phyloP scores from a whole-genome alignment of 2,797 vertebrate species.

The Pseudomugil tenellus region DNA sequence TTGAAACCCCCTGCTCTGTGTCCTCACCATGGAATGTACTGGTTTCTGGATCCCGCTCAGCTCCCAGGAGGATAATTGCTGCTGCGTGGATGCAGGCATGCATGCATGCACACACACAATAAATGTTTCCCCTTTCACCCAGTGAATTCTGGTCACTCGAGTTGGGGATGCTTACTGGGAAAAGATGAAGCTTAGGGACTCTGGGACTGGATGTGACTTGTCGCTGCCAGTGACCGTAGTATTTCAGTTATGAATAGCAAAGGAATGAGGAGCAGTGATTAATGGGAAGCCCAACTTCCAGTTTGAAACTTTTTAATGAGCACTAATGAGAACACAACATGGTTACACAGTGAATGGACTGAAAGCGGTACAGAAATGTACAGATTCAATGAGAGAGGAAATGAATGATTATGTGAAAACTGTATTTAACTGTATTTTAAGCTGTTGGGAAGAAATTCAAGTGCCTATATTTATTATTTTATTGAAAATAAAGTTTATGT shows the following conservation, averaged over 20 bases:
- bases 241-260: conserved; percentile 21
- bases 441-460: conserved; percentile 17
- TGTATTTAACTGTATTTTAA: conserved; percentile 59
- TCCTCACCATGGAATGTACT: conserved; percentile 64
- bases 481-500: conserved; percentile 51
- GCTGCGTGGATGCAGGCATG: conserved; percentile 45
- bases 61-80: conserved; percentile 63
- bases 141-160: conserved; percentile 34
- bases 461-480: conserved; percentile 71
- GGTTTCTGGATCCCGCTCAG: conserved; percentile 51
- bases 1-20: conserved; percentile 37
- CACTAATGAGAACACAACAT: background rate
- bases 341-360: conserved; percentile 27
- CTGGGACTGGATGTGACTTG: conserved; percentile 19
- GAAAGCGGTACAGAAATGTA: conserved; percentile 65
- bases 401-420: conserved; percentile 19
- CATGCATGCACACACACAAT: conserved; percentile 60
- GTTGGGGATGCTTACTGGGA: conserved; percentile 16
- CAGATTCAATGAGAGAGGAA: conserved; percentile 26
- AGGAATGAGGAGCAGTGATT: conserved; percentile 7
- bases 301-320: conserved; percentile 12
- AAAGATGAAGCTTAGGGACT: conserved; percentile 41
- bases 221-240: conserved; percentile 13
- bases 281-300: conserved; percentile 13
- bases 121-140: conserved; percentile 49